Evolutionary conservation across 2,888 invertebrate species (phyloP).

Genomic region (Callinectes sapidus): DNA sequence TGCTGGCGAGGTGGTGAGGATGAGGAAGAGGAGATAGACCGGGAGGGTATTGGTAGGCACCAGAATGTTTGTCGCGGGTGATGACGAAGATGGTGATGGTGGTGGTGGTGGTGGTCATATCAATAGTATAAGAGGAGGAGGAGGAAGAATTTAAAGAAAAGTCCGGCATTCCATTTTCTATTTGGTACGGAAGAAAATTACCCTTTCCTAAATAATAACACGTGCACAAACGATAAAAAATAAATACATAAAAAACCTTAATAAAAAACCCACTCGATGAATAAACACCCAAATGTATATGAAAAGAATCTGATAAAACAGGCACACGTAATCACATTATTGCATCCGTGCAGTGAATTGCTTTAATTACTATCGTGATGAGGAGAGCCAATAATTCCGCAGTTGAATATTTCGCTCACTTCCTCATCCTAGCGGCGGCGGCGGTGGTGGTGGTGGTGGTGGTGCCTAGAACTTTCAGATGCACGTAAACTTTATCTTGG

Average conservation of each 20-base stretch:
- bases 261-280: background rate
- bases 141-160: background rate
- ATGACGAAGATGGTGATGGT: background rate
- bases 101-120: background rate
- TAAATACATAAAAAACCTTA: background rate
- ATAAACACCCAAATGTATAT: no score
- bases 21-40: background rate
- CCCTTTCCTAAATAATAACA: background rate
- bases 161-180: background rate
- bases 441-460: background rate
- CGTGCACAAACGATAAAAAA: background rate
- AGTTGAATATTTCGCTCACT: background rate
- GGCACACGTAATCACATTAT: background rate
- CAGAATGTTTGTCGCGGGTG: background rate
- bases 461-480: background rate
- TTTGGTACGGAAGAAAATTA: background rate
- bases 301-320: no score
- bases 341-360: background rate
- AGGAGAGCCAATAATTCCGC: background rate
- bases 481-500: slow-evolving; percentile 6
- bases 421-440: background rate
- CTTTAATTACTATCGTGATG: slow-evolving; percentile 1
- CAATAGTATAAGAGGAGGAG: background rate
- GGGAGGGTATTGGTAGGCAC: background rate
- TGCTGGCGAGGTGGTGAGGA: background rate